These are phyloP conservation scores for Amblyopsis hoosieri DNA, from an alignment of 2,797 vertebrate genomes.

Conservation along the genomic window DNA sequence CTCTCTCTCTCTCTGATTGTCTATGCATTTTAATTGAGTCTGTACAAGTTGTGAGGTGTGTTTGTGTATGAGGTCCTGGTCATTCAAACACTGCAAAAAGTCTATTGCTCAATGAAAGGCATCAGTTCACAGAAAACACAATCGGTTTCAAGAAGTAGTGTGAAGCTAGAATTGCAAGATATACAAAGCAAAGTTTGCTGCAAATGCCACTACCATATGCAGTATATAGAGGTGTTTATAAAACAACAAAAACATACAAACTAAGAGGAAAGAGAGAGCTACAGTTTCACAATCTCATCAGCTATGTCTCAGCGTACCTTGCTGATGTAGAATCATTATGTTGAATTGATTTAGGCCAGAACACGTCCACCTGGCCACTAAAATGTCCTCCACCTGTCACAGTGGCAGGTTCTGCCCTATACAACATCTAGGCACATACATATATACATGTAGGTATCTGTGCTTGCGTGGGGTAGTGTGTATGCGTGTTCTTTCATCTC, in stretches of 20 bases:
- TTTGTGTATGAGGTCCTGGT: slow-evolving; percentile 71
- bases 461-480: slow-evolving; percentile 28
- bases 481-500: slow-evolving; percentile 36
- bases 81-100: slow-evolving; percentile 74
- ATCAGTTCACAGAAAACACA: slow-evolving; percentile 72
- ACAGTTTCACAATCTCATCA: slow-evolving; percentile 50
- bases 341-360: slow-evolving; percentile 7
- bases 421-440: slow-evolving; percentile 26
- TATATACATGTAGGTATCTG: slow-evolving; percentile 15
- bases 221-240: slow-evolving; percentile 26
- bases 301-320: slow-evolving; percentile 52
- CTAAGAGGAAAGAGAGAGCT: slow-evolving; percentile 33
- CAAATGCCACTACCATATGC: slow-evolving; percentile 51
- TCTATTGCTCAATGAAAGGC: slow-evolving; percentile 80
- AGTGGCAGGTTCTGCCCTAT: slow-evolving; percentile 41
- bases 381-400: slow-evolving; percentile 25
- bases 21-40: slow-evolving; percentile 78
- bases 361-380: too few species aligned
- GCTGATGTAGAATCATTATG: slow-evolving; percentile 44
- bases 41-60: slow-evolving; percentile 70
- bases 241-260: slow-evolving; percentile 39
- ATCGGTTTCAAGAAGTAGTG: slow-evolving; percentile 68
- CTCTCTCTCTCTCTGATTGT: slow-evolving; percentile 76
- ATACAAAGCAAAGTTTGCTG: slow-evolving; percentile 60
- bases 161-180: slow-evolving; percentile 56